These are phyloP conservation scores for Drosophila colorata DNA, from an alignment of 2,888 invertebrate genomes.

Conservation along the genomic window DNA sequence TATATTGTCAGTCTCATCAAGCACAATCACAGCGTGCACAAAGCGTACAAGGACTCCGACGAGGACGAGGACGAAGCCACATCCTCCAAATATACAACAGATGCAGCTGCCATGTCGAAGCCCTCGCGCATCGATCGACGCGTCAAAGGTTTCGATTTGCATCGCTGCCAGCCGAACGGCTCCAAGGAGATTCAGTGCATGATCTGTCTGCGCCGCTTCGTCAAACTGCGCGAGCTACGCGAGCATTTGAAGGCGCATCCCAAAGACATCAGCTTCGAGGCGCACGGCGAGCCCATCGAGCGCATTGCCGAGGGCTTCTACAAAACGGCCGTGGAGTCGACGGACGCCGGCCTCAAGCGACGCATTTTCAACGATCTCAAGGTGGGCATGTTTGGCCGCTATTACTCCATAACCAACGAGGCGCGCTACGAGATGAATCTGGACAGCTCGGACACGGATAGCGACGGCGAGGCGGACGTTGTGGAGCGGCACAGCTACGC, in stretches of 20 bases:
- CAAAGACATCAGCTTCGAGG: conserved; percentile 65
- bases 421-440: conserved; percentile 82
- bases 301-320: conserved; percentile 78
- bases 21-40: conserved; percentile 59
- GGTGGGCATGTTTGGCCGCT: conserved; percentile 68
- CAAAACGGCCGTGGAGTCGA: conserved; percentile 70
- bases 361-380: conserved; percentile 73
- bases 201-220: conserved; percentile 83
- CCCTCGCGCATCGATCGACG: conserved; percentile 63
- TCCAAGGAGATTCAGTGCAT: conserved; percentile 84
- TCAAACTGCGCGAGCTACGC: conserved; percentile 79
- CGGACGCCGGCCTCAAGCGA: conserved; percentile 57
- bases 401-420: conserved; percentile 84
- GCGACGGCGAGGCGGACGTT: conserved; percentile 65
- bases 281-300: conserved; percentile 63
- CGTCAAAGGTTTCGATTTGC: conserved; percentile 64
- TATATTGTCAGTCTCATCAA: conserved; percentile 68
- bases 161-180: conserved; percentile 82
- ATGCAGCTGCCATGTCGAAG: conserved; percentile 25
- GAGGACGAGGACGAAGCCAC: conserved; percentile 41
- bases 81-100: conserved; percentile 31
- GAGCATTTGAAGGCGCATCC: conserved; percentile 77
- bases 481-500: conserved; percentile 66
- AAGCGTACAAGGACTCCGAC: conserved; percentile 43
- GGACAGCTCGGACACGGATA: conserved; percentile 77